These are phyloP conservation scores for Marronus borbonicus DNA, from an alignment of 2,888 invertebrate genomes.

Conservation along the genomic window DNA sequence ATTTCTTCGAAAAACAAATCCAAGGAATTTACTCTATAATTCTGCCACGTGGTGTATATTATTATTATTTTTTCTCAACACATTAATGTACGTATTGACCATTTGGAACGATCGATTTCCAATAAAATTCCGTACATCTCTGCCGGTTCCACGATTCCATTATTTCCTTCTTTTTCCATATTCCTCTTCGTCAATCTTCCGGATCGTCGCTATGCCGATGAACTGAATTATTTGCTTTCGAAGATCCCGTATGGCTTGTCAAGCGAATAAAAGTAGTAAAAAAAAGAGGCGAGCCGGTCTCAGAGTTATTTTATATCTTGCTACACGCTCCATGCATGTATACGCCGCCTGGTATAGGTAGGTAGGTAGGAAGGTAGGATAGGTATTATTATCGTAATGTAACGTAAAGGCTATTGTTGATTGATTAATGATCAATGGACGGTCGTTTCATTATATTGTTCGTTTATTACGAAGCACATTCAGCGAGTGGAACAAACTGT, in stretches of 20 bases:
- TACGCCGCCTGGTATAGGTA: background rate
- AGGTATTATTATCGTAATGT: slow-evolving; percentile 51
- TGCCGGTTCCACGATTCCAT: background rate
- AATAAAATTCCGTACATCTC: background rate
- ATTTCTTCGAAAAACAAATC: too few relatives aligned
- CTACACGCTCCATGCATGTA: background rate
- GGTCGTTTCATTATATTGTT: slow-evolving; percentile 51
- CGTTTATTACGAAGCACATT: slow-evolving; percentile 52
- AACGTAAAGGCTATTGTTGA: slow-evolving; percentile 51
- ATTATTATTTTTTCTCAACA: too few relatives aligned
- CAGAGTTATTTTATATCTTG: slow-evolving; percentile 18
- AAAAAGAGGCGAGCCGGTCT: slow-evolving; percentile 35
- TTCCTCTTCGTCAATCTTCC: slow-evolving; percentile 1
- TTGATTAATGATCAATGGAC: slow-evolving; percentile 53
- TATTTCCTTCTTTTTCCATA: background rate
- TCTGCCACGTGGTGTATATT: too few relatives aligned
- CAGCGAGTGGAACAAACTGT: slow-evolving; percentile 44
- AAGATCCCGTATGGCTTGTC: slow-evolving; percentile 37
- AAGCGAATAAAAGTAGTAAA: slow-evolving; percentile 23
- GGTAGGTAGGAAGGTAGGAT: slow-evolving; percentile 35
- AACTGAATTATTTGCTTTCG: slow-evolving; percentile 43
- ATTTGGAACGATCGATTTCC: background rate
- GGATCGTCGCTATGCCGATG: background rate
- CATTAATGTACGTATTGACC: background rate
- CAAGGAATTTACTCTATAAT: too few relatives aligned